Conservation (phyloP, 2,113 vertebrate species). For the Sebastes schlegelii region DNA sequence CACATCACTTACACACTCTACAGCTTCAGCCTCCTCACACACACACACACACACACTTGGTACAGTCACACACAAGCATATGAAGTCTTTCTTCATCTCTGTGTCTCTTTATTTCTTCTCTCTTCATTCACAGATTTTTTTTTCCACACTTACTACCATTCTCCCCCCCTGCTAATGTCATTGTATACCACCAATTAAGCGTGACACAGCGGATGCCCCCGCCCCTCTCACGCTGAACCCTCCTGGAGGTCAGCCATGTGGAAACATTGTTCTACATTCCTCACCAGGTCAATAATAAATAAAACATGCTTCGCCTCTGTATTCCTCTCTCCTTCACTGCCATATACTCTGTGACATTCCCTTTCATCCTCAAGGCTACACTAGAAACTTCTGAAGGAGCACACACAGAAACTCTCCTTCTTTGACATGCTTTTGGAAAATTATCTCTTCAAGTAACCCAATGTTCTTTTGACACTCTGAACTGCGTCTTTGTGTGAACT, state of each 20-base stretch:
- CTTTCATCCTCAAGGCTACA: constrained; percentile 34
- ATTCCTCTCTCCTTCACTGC: constrained; percentile 41
- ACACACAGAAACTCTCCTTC: neutral
- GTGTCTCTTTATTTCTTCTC: constrained; percentile 32
- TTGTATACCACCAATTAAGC: constrained; percentile 77
- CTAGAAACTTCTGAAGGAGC: constrained; percentile 35
- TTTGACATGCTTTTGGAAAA: constrained; percentile 29
- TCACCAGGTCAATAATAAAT: constrained; percentile 83
- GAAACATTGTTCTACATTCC: constrained; percentile 87
- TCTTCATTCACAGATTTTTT: constrained; percentile 49
- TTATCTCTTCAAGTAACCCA: neutral
- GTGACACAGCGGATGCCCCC: constrained; percentile 73
- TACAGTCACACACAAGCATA: constrained; percentile 33
- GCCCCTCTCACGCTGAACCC: constrained; percentile 62
- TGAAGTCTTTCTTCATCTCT: constrained; percentile 40
- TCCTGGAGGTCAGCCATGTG: constrained; percentile 80
- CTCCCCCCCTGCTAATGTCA: constrained; percentile 59
- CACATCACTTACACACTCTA: constrained; percentile 75
- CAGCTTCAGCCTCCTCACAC: constrained; percentile 26
- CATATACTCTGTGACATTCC: constrained; percentile 33
- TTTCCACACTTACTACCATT: constrained; percentile 43
- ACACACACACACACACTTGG: constrained; percentile 24
- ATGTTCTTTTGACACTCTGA: neutral
- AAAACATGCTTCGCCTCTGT: constrained; percentile 75
- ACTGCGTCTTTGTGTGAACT: no score